Base-by-base conservation (phyloP, 35 echinoderm and acorn worm genomes). In the Eucidaris tribuloides region DNA sequence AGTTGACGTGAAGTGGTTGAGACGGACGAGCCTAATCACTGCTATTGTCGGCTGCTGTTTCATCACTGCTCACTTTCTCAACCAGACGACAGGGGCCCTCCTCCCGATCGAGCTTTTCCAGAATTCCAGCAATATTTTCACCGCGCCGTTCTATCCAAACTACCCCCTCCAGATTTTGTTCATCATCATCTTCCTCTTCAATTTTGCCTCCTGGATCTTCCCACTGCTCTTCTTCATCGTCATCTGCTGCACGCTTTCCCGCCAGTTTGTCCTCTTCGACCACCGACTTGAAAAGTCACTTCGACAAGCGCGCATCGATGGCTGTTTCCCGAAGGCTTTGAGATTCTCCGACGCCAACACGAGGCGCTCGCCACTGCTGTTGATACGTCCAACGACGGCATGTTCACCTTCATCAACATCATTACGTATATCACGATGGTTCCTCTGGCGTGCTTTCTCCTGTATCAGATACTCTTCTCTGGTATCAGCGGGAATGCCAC, bases 191-290 rank as follows among this genome's bases (percentile, higher is more conserved):
- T 85, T 81, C 52, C 46, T 90, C 52, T 94, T 28, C 49, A 77
- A 78, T 77, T 94, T 94, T 38, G 92, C 92, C 61, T 56, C 71
- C 31, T 94, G 92, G 92, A 90, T 94, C 45, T 94, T 85, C 79
- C 56, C 92, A 11, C 83, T 94, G 13, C 60, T 94, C 39, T 76
- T 85, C 39, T 90, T 83, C 81, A 55, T 90, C 22, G 45, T 85
- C 23, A 80, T 89, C 0, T 84, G 81, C 61, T 42, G 85, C 46
- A 71, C 50, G 18, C 44, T 94, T 7, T 42, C 38, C 7, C 9
- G 63, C 6, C 92, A 84, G 37, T 94, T 94, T 50, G 82, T 65
- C 22, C 42, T 58, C 4, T 77, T 94, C 40, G 58, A 89, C 70
- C 61, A 27, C 7, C 80, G 92, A 29, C 52, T 94, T 24, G 56